These are phyloP conservation scores for Osmerus mordax DNA, from an alignment of 2,113 vertebrate genomes.

Conservation along the genomic window DNA sequence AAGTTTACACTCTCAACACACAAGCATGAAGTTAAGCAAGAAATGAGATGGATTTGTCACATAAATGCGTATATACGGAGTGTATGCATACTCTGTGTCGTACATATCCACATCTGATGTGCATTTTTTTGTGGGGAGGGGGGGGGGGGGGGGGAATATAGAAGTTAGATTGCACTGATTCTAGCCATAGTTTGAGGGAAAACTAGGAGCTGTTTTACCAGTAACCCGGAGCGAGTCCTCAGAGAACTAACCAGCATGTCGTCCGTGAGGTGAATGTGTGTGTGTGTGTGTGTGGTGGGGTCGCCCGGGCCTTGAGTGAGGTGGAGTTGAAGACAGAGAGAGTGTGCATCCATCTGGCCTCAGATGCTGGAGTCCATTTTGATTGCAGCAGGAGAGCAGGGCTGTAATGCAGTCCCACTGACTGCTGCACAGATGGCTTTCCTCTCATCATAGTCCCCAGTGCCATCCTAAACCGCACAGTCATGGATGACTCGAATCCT, in stretches of 20 bases:
- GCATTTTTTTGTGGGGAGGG: slow-evolving; percentile 28
- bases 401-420: no score
- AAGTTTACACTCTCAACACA: slow-evolving; percentile 42
- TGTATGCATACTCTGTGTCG: no score
- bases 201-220: slow-evolving; percentile 17
- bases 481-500: no score
- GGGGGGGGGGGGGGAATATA: no score
- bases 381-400: no score
- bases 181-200: slow-evolving; percentile 25
- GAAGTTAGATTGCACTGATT: slow-evolving; percentile 55
- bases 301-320: no score
- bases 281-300: neutral
- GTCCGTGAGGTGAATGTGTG: slow-evolving; percentile 1
- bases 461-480: no score
- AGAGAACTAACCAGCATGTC: slow-evolving; percentile 43
- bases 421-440: neutral
- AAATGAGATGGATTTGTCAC: slow-evolving; percentile 29
- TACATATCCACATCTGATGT: slow-evolving; percentile 46
- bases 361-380: no score
- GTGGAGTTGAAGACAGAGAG: neutral
- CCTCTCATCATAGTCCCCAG: neutral
- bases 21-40: slow-evolving; percentile 1
- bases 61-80: slow-evolving; percentile 58
- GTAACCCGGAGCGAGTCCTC: neutral
- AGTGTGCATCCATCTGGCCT: neutral